phyloP scores from a whole-genome alignment of 2,797 vertebrate species.

The Acrossocheilus fasciatus region DNA sequence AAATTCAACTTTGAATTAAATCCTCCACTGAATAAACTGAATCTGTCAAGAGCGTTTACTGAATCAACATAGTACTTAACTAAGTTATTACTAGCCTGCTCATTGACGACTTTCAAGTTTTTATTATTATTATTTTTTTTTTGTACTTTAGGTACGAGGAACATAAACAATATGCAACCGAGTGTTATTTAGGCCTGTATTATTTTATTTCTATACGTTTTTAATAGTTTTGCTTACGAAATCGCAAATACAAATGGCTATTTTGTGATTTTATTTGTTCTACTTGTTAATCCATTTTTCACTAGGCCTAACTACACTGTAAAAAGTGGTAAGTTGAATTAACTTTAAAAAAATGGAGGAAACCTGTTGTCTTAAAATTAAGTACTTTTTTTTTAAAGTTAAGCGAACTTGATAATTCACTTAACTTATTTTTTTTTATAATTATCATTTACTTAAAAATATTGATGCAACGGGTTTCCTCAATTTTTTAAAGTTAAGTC shows the following conservation, averaged over 20 bases:
- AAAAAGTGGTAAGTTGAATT: too few relatives aligned
- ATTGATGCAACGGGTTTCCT: too few relatives aligned
- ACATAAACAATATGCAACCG: not conserved
- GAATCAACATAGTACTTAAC: not conserved
- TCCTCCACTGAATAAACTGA: not conserved
- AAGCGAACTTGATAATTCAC: too few relatives aligned
- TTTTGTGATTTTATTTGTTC: not conserved
- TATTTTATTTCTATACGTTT: not conserved
- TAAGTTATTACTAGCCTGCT: not conserved
- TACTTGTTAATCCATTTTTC: too few relatives aligned
- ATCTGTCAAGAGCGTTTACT: not conserved
- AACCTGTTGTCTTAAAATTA: too few relatives aligned
- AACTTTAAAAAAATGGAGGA: too few relatives aligned
- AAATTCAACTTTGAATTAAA: not conserved
- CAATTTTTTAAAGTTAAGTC: too few relatives aligned
- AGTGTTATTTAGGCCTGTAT: not conserved
- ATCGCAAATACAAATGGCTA: not conserved
- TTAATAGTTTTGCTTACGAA: not conserved
- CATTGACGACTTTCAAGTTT: not conserved
- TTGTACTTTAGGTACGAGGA: too few relatives aligned
- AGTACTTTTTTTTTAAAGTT: too few relatives aligned
- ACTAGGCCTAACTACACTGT: too few relatives aligned
- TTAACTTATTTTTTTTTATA: too few relatives aligned
- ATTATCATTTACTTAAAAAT: too few relatives aligned
- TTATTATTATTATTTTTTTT: not conserved